phyloP scores from a whole-genome alignment of 2,113 vertebrate species.

The Notothenia rossii region DNA sequence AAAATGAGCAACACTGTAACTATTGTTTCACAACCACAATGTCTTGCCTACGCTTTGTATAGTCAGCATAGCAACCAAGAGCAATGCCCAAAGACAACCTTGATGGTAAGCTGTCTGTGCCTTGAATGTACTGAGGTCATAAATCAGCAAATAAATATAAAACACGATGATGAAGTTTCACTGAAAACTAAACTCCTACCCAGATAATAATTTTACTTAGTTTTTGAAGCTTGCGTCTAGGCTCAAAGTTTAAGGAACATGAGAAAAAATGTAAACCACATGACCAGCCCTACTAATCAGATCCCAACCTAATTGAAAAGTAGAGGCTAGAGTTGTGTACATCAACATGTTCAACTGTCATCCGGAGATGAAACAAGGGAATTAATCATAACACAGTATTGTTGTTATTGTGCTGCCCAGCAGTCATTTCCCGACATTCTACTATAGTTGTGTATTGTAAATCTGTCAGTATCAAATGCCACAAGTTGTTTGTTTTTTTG shows the following conservation, averaged over 20 bases:
- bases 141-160: not conserved
- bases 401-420: conserved; percentile 7
- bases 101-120: not conserved
- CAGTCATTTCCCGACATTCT: not conserved
- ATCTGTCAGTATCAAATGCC: not conserved
- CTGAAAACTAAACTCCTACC: not conserved
- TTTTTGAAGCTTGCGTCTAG: not conserved
- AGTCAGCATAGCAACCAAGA: not conserved
- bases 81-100: not conserved
- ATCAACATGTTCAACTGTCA: not conserved
- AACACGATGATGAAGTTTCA: not conserved
- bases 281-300: conserved; percentile 10
- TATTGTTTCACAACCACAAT: not conserved
- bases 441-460: not conserved
- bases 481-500: not conserved
- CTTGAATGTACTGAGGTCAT: not conserved
- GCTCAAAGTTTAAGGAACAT: conserved; percentile 11
- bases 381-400: not conserved
- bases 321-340: not conserved
- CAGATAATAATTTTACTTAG: not conserved
- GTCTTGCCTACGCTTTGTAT: not conserved
- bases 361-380: conserved; percentile 1
- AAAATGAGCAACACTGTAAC: not conserved
- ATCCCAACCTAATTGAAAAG: conserved; percentile 8
- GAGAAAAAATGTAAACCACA: conserved; percentile 33